Evolutionary conservation across 1,140 invertebrate genomes (phyloP), one percentile per base, ranked within the genome.

Genomic region (Berghia stephanieae): DNA sequence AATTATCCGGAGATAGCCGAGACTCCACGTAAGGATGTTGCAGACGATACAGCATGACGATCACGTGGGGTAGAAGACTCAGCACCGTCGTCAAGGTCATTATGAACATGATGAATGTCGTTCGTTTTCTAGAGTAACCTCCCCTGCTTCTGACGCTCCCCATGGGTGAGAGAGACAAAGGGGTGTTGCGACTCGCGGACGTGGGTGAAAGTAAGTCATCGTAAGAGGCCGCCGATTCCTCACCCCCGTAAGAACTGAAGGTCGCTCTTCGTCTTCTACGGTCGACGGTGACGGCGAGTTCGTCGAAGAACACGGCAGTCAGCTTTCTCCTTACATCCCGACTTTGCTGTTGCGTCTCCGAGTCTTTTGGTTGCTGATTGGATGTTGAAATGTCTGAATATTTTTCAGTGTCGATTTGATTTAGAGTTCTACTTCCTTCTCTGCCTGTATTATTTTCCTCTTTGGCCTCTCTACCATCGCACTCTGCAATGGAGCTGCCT

Each of bases 61-160:
- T 34, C 18, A 82, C 78, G 57, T 80, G 77, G n/a, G 81, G 79
- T 3, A 82, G 68, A 38, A 78, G 79, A 72, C 83, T 84, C 21
- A 84, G n/a, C 34, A 80, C 75, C 27, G 80, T 81, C 3, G 79
- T 78, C 49, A 84, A 66, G 10, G 81, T 84, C 63, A 84, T 82
- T 10, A 78, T 46, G 21, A 81, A 82, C 67, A 84, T 71, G 55
- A 82, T 84, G 52, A 77, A 77, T 0, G 81, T 84, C 2, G 83
- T 78, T 10, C 78, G 72, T 43, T 79, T 70, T 2, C 79, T 24
- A 24, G 75, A 80, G 42, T 60, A 77, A 2, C 73, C 55, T 13
- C 42, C 44, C 66, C 49, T 75, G 36, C 72, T 66, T 38, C 38
- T 55, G 49, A 74, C 46, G 31, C 73, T 77, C 31, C 68, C 44